Base-by-base conservation (phyloP, 2,797 vertebrate species). In the Lacerta bilineata region DNA sequence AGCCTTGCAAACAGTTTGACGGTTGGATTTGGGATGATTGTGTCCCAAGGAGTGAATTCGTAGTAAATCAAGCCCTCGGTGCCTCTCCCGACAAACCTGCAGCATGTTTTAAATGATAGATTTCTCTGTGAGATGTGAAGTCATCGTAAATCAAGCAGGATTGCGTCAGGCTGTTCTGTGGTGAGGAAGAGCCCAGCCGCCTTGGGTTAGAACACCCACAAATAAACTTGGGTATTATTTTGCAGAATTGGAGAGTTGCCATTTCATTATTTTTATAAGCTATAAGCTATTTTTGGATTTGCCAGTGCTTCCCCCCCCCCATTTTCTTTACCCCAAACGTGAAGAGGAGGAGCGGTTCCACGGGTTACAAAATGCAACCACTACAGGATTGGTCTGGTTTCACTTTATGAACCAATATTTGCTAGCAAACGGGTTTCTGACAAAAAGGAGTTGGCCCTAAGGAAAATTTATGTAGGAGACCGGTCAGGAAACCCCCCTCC, bases 11-110 rank as follows among this genome's bases (percentile, higher is more conserved):
- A 92, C 93, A 90, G 81, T 92, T 96, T 94, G 95, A 93, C 88
- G 94, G 93, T 91, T 64, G 94, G 91, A 91, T 89, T 95, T 90
- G 94, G 95, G 96, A 96, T 95, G 93, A 91, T 82, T 93, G 96
- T 93, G 93, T 92, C 83, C 6, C 20, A 91, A 90, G 93, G 61
- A 72, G 91, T 36, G 93, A 96, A 96, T 95, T 93, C 95, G 91
- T 93, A 94, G 92, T 97, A 96, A 97, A 96, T 97, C 95, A 96
- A 95, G 94, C 95, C 95, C 94, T 9, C 90, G 93, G 88, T 95
- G 94, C 94, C 94, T 94, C 91, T 94, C 90, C 1, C 0, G 93
- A 93, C 93, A 94, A 94, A 88, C 87, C 91, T 91, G 90, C 64
- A 8, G 88, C 85, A 77, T 91, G 93, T 94, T 93, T 95, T 95